These are phyloP conservation scores for Premnoplex brunnescens DNA, from an alignment of 2,797 vertebrate genomes.

Conservation along the genomic window DNA sequence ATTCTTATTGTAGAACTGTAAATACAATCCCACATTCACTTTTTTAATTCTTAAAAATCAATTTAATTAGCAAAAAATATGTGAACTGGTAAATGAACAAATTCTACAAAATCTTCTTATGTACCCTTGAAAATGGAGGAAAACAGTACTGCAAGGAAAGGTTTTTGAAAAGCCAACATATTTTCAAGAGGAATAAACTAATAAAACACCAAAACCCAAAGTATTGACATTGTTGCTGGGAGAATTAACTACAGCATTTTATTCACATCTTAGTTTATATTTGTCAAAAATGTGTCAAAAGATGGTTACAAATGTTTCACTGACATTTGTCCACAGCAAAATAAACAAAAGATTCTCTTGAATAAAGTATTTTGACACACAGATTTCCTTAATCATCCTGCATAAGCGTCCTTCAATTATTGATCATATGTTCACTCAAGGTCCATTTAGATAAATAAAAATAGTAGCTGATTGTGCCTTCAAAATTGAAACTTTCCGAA, in stretches of 20 bases:
- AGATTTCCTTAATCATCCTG: neutral
- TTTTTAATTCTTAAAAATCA: neutral
- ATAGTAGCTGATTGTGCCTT: neutral
- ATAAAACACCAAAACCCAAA: accelerated
- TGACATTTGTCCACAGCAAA: neutral
- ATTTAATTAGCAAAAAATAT: neutral
- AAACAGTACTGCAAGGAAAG: neutral
- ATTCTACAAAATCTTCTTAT: neutral
- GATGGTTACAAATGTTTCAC: neutral
- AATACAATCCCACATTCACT: accelerated
- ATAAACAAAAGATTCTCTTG: neutral
- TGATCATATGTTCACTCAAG: neutral
- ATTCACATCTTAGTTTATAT: neutral
- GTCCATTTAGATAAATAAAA: neutral
- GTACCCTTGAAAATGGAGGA: neutral
- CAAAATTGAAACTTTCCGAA: neutral
- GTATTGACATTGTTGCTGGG: neutral
- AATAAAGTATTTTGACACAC: neutral
- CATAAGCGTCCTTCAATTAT: neutral
- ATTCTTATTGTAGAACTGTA: neutral
- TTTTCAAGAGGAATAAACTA: neutral
- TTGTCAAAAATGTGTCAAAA: neutral
- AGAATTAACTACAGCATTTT: neutral
- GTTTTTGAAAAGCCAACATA: neutral
- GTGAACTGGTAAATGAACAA: neutral